Evolutionary conservation across 1,140 invertebrate species (phyloP), one percentile per base, ranked within the genome.

Genomic region (Lepidurus packardi): DNA sequence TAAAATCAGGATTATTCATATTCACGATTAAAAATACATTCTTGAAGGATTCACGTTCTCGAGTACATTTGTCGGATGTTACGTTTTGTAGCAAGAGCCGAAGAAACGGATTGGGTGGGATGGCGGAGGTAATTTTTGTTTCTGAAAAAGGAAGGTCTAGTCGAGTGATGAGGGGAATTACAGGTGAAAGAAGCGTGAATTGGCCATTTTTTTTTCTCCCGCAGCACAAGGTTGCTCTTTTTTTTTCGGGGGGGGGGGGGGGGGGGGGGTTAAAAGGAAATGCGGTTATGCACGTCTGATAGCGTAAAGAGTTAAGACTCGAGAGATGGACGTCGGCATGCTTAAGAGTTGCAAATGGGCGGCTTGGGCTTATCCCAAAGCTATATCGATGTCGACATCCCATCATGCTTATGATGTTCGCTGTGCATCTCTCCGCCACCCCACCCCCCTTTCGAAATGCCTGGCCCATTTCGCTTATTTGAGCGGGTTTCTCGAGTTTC

Each of bases 351-450:
- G 53, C 53, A 65, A 65, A 65, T 65, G 21, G 53, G 53, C 53
- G 53, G 53, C 53, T 65, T 65, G 53, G 53, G 53, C 53, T 65
- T 65, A 65, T 65, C 53, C 53, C 53, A 65, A 65, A 65, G 53
- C 53, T 65, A 65, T 65, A 65, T 65, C 53, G 53, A 65, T 65
- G 53, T 65, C 53, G 53, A 65, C 53, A 65, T 65, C 53, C 53
- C 53, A 65, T 65, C 53, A 65, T 65, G 53, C 13, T 65, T 65
- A 16, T 21, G 53, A 65, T 65, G 21, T 65, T 65, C 21, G 53
- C 16, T 4, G 53, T 65, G 34, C 4, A 34, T 34, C 34, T 34
- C 34, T 34, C 34, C 34, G 3, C 34, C 34, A 34, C 34, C 34
- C 34, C 34, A 34, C 34, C 21, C 53, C 53, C 53, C 25, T 25